Evolutionary conservation across 2,888 invertebrate species (phyloP).

Genomic region (Cephonodes hylas): DNA sequence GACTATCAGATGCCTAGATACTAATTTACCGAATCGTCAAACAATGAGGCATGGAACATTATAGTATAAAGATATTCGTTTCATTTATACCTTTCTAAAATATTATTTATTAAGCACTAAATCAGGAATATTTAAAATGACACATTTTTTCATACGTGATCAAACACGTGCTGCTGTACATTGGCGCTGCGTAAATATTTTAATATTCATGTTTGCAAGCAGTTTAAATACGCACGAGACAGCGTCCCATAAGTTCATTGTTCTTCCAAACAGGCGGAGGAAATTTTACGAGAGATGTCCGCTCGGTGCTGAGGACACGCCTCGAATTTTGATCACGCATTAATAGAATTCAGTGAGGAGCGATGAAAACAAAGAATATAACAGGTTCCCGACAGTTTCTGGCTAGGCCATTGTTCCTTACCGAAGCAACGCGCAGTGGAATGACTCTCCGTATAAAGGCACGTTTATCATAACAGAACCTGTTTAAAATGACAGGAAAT

Average conservation of each 20-base stretch:
- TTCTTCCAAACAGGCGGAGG: slow-evolving; percentile 54
- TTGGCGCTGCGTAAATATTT: not conserved
- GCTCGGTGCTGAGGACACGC: slow-evolving; percentile 49
- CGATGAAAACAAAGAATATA: slow-evolving; percentile 66
- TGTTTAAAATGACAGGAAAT: slow-evolving; percentile 60
- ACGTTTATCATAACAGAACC: slow-evolving; percentile 61
- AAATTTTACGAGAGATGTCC: slow-evolving; percentile 72
- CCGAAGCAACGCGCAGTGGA: slow-evolving; percentile 55
- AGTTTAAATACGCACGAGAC: slow-evolving; percentile 24
- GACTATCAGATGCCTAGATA: slow-evolving; percentile 44
- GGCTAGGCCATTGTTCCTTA: slow-evolving; percentile 64
- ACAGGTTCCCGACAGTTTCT: slow-evolving; percentile 62
- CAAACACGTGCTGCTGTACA: slow-evolving; percentile 7
- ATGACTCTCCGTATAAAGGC: slow-evolving; percentile 67
- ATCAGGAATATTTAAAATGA: too few species aligned
- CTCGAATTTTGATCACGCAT: slow-evolving; percentile 73
- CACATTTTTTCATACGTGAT: not conserved
- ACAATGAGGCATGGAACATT: not conserved
- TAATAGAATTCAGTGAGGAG: slow-evolving; percentile 51
- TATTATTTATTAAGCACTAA: too few species aligned
- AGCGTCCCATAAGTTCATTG: slow-evolving; percentile 61
- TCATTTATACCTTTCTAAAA: too few species aligned
- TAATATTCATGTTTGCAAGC: slow-evolving; percentile 23
- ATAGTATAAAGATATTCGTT: not conserved
- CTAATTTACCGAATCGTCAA: slow-evolving; percentile 40